Evolutionary conservation across 2,797 vertebrate genomes (phyloP).

Genomic region (Tympanoctomys barrerae): DNA sequence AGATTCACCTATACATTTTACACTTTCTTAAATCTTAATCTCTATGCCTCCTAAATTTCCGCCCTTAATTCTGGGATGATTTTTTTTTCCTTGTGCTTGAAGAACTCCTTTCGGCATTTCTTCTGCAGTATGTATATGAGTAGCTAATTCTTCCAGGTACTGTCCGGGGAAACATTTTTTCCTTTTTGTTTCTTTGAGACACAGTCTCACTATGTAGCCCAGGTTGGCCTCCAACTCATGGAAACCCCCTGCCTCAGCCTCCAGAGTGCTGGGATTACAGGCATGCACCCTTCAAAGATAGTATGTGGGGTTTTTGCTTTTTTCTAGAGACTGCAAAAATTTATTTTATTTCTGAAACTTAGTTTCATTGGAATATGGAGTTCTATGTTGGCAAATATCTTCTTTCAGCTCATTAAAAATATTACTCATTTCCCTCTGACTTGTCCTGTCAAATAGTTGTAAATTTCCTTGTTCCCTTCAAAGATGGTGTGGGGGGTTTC

Average conservation of each 20-base stretch:
- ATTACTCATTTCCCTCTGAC: not conserved
- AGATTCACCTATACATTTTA: not conserved
- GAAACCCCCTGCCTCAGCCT: not conserved
- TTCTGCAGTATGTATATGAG: not conserved
- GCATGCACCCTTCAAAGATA: not conserved
- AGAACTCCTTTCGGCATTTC: not conserved
- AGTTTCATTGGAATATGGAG: not conserved
- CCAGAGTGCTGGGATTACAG: not conserved
- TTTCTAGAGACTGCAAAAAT: too few relatives aligned
- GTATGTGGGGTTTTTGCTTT: too few relatives aligned
- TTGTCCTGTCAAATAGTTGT: conserved; percentile 2
- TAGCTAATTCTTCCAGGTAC: not conserved
- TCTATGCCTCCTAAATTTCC: conserved; percentile 20
- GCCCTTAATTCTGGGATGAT: not conserved
- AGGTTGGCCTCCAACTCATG: not conserved
- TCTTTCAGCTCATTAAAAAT: not conserved
- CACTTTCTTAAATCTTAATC: not conserved
- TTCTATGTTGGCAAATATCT: not conserved
- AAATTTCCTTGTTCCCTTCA: not conserved
- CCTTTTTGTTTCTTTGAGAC: not conserved
- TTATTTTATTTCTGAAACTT: not conserved
- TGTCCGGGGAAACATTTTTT: not conserved
- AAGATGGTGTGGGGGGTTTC: not conserved
- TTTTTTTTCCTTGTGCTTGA: conserved; percentile 5
- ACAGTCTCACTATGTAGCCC: not conserved